Conservation (phyloP, 2,888 invertebrate genomes). For the Drymonia ruficornis region DNA sequence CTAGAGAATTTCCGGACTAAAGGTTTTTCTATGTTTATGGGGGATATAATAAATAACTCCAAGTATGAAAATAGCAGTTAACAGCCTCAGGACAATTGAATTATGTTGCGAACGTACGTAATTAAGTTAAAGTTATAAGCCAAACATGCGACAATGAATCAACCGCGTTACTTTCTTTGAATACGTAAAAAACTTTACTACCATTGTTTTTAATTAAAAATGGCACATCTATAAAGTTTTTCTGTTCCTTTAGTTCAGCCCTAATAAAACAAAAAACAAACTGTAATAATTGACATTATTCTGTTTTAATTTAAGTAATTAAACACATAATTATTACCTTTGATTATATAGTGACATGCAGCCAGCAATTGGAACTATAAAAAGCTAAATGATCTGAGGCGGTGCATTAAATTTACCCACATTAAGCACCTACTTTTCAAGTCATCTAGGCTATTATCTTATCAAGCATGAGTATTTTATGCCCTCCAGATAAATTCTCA, state of each 20-base stretch:
- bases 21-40: not conserved
- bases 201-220: not conserved
- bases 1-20: too few relatives aligned
- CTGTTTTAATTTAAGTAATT: too few relatives aligned
- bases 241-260: not conserved
- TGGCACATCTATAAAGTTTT: constrained; percentile 1
- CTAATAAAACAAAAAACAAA: too few relatives aligned
- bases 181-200: not conserved
- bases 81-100: not conserved
- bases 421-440: too few relatives aligned
- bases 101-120: not conserved
- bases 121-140: constrained; percentile 1
- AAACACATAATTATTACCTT: too few relatives aligned
- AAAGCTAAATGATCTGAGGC: not conserved
- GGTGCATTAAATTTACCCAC: too few relatives aligned
- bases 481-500: constrained; percentile 12
- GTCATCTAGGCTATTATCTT: constrained; percentile 9
- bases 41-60: not conserved
- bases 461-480: constrained; percentile 9
- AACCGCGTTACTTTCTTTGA: not conserved
- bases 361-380: too few relatives aligned
- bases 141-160: not conserved
- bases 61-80: not conserved
- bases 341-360: too few relatives aligned
- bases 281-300: too few relatives aligned